phyloP scores from a whole-genome alignment of 2,113 vertebrate genomes.

The Kobus ellipsiprymnus region DNA sequence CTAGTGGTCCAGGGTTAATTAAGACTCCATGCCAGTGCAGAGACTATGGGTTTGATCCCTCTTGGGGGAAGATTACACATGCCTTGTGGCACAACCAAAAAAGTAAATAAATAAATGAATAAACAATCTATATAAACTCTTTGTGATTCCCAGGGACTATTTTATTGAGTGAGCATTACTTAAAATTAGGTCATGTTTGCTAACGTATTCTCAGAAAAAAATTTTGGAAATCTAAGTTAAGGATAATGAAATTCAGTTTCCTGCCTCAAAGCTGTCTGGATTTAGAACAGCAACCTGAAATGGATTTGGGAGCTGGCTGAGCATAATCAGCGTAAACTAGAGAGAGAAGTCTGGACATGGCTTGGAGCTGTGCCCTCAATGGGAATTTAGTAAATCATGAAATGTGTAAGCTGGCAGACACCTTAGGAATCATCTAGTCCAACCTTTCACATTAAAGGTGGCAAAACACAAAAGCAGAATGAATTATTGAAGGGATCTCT shows the following conservation, averaged over 20 bases:
- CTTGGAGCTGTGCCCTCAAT: background rate
- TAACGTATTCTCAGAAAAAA: background rate
- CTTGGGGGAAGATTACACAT: background rate
- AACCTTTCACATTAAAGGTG: background rate
- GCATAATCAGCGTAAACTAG: background rate
- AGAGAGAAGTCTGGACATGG: background rate
- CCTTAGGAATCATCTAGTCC: background rate
- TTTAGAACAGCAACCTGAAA: background rate
- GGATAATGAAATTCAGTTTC: background rate
- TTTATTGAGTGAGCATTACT: background rate
- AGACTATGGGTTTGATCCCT: background rate
- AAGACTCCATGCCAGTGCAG: background rate
- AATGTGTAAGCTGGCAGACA: background rate
- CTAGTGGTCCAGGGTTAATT: background rate
- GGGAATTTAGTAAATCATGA: background rate
- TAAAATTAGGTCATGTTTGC: background rate
- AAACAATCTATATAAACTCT: background rate
- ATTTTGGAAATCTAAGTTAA: background rate
- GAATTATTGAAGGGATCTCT: background rate
- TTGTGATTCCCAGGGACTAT: background rate
- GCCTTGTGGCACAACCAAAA: background rate
- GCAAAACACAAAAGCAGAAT: background rate
- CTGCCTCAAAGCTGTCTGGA: background rate
- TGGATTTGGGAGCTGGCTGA: background rate
- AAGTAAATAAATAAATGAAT: background rate